Conservation (phyloP, 2,797 vertebrate species). For the Darevskia mixta region DNA sequence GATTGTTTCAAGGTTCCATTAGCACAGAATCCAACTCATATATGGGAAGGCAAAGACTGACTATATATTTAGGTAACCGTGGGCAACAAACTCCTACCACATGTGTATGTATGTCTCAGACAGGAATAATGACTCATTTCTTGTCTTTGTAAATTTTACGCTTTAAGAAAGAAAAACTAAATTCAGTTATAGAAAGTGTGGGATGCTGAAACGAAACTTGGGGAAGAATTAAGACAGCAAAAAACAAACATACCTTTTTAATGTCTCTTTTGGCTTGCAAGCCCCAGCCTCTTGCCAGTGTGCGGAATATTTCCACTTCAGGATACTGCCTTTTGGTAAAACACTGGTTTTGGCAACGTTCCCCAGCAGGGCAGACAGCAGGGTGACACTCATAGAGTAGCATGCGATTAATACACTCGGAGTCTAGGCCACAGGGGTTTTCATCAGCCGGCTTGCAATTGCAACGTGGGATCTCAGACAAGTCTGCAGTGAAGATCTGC, state of each 20-base stretch:
- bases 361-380: conserved; percentile 91
- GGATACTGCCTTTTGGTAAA: conserved; percentile 96
- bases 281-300: conserved; percentile 94
- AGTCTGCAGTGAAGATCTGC: conserved; percentile 95
- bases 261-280: conserved; percentile 92
- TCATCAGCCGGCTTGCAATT: conserved; percentile 96
- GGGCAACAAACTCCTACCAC: not conserved
- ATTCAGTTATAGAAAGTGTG: not conserved
- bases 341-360: conserved; percentile 94
- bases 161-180: not conserved
- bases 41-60: not conserved
- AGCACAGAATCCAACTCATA: not conserved
- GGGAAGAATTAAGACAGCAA: rapidly evolving
- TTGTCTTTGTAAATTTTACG: not conserved
- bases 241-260: conserved; percentile 86
- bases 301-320: conserved; percentile 95
- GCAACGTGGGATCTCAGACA: conserved; percentile 94
- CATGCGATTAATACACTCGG: conserved; percentile 98
- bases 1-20: not conserved
- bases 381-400: conserved; percentile 97
- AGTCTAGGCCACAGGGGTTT: conserved; percentile 94
- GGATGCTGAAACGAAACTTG: rapidly evolving
- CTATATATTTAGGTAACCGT: not conserved
- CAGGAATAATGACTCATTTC: not conserved
- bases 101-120: not conserved